Evolutionary conservation across 2,888 invertebrate genomes (phyloP), one percentile per base, ranked within the genome.

Genomic region (Lottia gigantea): DNA sequence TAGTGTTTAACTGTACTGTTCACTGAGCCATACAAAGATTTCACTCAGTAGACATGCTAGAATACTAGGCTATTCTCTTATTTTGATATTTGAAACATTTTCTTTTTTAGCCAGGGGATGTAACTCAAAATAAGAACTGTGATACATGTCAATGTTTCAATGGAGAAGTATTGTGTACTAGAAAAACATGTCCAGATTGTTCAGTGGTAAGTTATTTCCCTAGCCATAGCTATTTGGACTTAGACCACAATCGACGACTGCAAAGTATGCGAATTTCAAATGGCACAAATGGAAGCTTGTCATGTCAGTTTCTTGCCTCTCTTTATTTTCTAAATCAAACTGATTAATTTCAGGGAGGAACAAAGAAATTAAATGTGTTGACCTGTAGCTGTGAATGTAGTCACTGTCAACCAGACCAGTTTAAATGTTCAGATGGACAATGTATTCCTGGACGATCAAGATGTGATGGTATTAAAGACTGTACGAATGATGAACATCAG

Each of bases 81-180:
- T 31, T 31, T 6, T 31, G 3, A 3, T 31, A 31, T 31, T 68
- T n/a, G n/a, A n/a, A n/a, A n/a, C n/a, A n/a, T n/a, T n/a, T n/a
- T 55, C 31, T 62, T 4, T 70, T 68, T 7, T 75, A 84, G 85
- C 78, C 81, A 68, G 78, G 79, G 8, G 79, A 83, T 47, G 77
- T 85, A 62, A 71, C 92, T 86, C 92, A 93, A 78, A 93, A 92
- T 62, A 91, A 92, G 14, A 92, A 93, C 76, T 96, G 96, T 84
- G 92, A 93, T 75, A 92, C 93, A 78, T 96, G 96, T 82, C 90
- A 93, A 62, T 96, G 96, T 85, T 92, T 81, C 63, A 79, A 74
- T 93, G 95, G 95, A 15, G 89, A 91, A 40, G 88, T 93, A 0
- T 91, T 91, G 78, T 96, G 96, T 85, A 90, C 90, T 62, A 92